Evolutionary conservation across 2,797 vertebrate species (phyloP).

Genomic region (Lithobates sylvaticus): DNA sequence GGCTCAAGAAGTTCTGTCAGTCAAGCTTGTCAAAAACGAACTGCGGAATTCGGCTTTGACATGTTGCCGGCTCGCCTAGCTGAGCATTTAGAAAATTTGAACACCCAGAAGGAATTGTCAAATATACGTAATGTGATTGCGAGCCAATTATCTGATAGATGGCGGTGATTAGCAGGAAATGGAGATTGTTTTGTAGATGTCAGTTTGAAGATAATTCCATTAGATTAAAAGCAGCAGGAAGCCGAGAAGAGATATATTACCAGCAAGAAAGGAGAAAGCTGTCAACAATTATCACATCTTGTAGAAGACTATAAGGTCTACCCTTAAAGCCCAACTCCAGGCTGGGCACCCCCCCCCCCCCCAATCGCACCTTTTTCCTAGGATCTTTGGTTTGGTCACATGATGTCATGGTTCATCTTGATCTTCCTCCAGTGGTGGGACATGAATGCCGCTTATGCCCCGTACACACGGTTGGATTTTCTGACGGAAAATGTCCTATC

Average conservation of each 20-base stretch:
- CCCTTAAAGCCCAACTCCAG: no score
- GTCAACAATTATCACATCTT: no score
- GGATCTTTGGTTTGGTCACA: no score
- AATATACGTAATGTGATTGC: conserved; percentile 16
- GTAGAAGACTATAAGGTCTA: no score
- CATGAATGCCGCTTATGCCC: no score
- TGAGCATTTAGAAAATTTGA: no score
- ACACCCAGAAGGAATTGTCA: not conserved
- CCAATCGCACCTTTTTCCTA: no score
- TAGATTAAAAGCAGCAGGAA: not conserved
- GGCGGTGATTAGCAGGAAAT: not conserved
- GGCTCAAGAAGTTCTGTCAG: conserved; percentile 4
- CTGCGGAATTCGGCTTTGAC: not conserved
- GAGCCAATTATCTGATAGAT: conserved; percentile 21
- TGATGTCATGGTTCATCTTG: no score
- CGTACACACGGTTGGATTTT: no score
- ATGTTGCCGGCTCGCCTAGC: not conserved
- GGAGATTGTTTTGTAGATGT: not conserved
- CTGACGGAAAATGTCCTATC: no score
- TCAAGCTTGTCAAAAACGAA: conserved; percentile 9
- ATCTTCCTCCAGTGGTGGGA: no score
- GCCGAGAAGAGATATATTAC: not conserved
- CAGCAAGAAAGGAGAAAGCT: not conserved
- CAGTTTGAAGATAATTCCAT: not conserved
- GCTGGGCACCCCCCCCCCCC: no score